Evolutionary conservation across 2,888 invertebrate genomes (phyloP).

Genomic region (Heliconius aoede): DNA sequence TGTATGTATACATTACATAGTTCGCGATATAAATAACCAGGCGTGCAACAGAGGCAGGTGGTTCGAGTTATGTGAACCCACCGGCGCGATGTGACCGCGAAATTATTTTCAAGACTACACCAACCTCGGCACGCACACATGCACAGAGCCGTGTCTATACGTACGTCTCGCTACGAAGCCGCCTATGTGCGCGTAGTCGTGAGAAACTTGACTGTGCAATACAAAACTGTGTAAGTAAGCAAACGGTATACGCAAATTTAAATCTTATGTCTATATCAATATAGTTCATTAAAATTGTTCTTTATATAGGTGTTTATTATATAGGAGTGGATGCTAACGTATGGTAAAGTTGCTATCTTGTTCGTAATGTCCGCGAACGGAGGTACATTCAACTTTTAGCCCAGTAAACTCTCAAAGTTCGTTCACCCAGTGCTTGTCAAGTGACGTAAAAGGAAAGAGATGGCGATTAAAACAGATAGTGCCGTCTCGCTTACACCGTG

Average conservation of each 20-base stretch:
- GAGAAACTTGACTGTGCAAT: slow-evolving; percentile 75
- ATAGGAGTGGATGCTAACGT: slow-evolving; percentile 55
- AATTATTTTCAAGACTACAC: slow-evolving; percentile 84
- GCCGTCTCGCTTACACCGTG: slow-evolving; percentile 66
- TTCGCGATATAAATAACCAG: slow-evolving; percentile 81
- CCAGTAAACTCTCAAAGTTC: slow-evolving; percentile 83
- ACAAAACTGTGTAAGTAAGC: slow-evolving; percentile 55
- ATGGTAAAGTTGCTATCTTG: slow-evolving; percentile 84
- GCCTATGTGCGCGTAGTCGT: slow-evolving; percentile 79
- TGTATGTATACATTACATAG: slow-evolving; percentile 68
- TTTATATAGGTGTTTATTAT: slow-evolving; percentile 65
- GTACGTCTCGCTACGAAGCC: slow-evolving; percentile 73
- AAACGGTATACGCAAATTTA: slow-evolving; percentile 32
- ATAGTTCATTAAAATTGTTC: slow-evolving; percentile 53
- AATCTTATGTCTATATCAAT: slow-evolving; percentile 53
- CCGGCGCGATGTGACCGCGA: slow-evolving; percentile 82
- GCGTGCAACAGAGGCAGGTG: slow-evolving; percentile 81
- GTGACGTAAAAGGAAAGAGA: slow-evolving; percentile 79
- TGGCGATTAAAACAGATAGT: slow-evolving; percentile 63
- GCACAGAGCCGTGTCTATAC: slow-evolving; percentile 59
- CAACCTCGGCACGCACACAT: slow-evolving; percentile 72
- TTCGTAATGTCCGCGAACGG: slow-evolving; percentile 84
- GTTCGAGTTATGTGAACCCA: slow-evolving; percentile 80
- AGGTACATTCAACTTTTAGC: slow-evolving; percentile 84
- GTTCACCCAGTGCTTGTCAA: slow-evolving; percentile 84